Evolutionary conservation across 2,113 vertebrate genomes (phyloP).

Genomic region (Prunella himalayana): DNA sequence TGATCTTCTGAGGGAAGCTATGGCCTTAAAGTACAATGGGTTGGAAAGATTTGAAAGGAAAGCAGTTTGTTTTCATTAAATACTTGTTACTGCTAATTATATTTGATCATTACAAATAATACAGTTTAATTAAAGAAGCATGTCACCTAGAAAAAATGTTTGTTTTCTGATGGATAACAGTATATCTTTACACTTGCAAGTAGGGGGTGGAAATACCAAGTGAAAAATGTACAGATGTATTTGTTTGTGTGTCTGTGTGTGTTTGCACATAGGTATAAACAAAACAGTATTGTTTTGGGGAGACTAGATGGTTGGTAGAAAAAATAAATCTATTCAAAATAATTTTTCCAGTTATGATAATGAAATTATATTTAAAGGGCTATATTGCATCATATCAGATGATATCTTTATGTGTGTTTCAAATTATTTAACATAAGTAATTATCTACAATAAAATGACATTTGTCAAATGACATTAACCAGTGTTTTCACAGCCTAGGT

Average conservation of each 20-base stretch:
- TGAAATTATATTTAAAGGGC: slow-evolving; percentile 12
- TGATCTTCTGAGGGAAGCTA: slow-evolving; percentile 23
- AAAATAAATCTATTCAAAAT: background rate
- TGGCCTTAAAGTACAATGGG: slow-evolving; percentile 39
- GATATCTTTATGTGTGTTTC: background rate
- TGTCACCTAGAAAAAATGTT: slow-evolving; percentile 55
- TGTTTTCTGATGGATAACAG: slow-evolving; percentile 60
- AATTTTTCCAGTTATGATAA: slow-evolving; percentile 5
- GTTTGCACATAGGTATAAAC: background rate
- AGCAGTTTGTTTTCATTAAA: slow-evolving; percentile 76
- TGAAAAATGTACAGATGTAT: slow-evolving; percentile 22
- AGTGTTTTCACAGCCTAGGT: slow-evolving; percentile 47
- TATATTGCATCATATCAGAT: background rate
- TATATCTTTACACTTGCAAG: slow-evolving; percentile 62
- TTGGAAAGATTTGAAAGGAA: slow-evolving; percentile 58
- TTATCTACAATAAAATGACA: slow-evolving; percentile 58
- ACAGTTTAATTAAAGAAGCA: slow-evolving; percentile 73
- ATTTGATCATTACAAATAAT: slow-evolving; percentile 72
- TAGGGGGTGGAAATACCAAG: background rate
- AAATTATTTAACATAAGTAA: slow-evolving; percentile 60
- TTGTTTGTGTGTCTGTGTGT: background rate
- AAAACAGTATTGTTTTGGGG: slow-evolving; percentile 2
- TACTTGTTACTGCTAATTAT: slow-evolving; percentile 71
- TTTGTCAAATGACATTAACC: slow-evolving; percentile 67
- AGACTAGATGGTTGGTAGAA: background rate